Evolutionary conservation across 35 echinoderm and acorn worm species (phyloP).

Genomic region (Hemicentrotus pulcherrimus): DNA sequence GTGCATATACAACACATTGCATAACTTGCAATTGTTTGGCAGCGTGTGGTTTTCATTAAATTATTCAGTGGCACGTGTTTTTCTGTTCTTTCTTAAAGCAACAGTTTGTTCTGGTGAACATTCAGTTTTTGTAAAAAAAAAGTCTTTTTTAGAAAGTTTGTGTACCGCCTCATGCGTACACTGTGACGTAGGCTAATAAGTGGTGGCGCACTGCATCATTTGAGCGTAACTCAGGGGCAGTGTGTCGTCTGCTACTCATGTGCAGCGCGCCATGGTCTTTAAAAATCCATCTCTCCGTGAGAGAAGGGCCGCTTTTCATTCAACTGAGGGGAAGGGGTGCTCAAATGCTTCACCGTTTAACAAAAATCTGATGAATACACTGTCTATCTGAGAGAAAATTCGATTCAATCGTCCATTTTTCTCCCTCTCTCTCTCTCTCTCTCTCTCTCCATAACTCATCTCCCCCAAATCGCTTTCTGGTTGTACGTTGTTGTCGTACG

Average conservation of each 20-base stretch:
- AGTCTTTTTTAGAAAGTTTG: neutral
- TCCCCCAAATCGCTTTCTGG: neutral
- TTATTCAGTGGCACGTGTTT: slow-evolving; percentile 48
- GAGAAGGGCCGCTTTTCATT: neutral
- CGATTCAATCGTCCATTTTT: neutral
- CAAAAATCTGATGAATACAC: neutral
- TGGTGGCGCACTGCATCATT: neutral
- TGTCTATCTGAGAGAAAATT: neutral
- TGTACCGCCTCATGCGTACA: slow-evolving; percentile 41
- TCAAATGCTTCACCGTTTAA: neutral
- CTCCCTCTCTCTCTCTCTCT: neutral
- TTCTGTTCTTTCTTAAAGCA: neutral
- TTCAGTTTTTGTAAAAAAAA: neutral
- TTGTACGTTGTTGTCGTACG: slow-evolving; percentile 10
- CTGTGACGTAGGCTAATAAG: neutral
- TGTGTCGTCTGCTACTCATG: neutral
- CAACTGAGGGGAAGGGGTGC: neutral
- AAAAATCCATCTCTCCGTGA: neutral
- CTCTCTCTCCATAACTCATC: neutral
- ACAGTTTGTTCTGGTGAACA: neutral
- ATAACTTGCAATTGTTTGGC: slow-evolving; percentile 25
- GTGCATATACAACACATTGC: slow-evolving; percentile 42
- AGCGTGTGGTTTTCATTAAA: slow-evolving; percentile 22
- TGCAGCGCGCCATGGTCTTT: neutral
- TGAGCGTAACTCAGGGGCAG: neutral